phyloP scores from a whole-genome alignment of 2,888 invertebrate genomes.

The Gnatocerus cornutus region DNA sequence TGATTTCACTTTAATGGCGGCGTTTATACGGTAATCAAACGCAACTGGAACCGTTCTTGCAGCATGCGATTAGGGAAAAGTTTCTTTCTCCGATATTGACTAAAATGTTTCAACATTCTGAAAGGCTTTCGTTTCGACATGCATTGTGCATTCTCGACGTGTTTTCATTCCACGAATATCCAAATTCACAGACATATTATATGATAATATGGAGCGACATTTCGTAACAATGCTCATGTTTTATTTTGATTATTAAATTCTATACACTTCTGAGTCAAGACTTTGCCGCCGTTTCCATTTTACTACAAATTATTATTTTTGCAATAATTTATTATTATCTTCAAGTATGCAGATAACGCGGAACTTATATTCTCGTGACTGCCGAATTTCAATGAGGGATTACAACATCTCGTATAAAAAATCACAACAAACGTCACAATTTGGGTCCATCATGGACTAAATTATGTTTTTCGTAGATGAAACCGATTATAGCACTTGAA shows the following conservation, averaged over 20 bases:
- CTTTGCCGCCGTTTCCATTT: too few relatives aligned
- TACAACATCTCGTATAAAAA: not conserved
- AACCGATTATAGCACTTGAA: constrained; percentile 38
- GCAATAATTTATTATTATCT: too few relatives aligned
- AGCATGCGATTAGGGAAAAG: constrained; percentile 15
- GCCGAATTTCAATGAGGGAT: too few relatives aligned
- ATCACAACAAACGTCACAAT: constrained; percentile 4
- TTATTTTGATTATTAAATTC: too few relatives aligned
- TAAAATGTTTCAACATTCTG: not conserved
- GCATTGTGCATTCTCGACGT: constrained; percentile 10
- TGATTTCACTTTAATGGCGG: constrained; percentile 23
- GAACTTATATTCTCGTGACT: too few relatives aligned
- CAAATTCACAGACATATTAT: constrained; percentile 34
- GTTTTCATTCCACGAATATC: constrained; percentile 28
- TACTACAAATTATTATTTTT: too few relatives aligned
- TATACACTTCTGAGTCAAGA: too few relatives aligned
- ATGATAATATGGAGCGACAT: constrained; percentile 29
- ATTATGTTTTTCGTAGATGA: constrained; percentile 32
- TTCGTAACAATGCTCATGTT: constrained; percentile 18
- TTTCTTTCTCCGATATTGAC: not conserved
- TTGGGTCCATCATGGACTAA: constrained; percentile 14
- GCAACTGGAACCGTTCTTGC: constrained; percentile 22
- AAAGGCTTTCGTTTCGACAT: not conserved
- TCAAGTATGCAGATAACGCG: too few relatives aligned
- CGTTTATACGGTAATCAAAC: constrained; percentile 8